Percentiles rank a stretch among this genome's conserved stretches.
These are phyloP conservation scores for Dinothrombium tinctorium DNA, from an alignment of 1,140 invertebrate species.

Conservation along the genomic window DNA sequence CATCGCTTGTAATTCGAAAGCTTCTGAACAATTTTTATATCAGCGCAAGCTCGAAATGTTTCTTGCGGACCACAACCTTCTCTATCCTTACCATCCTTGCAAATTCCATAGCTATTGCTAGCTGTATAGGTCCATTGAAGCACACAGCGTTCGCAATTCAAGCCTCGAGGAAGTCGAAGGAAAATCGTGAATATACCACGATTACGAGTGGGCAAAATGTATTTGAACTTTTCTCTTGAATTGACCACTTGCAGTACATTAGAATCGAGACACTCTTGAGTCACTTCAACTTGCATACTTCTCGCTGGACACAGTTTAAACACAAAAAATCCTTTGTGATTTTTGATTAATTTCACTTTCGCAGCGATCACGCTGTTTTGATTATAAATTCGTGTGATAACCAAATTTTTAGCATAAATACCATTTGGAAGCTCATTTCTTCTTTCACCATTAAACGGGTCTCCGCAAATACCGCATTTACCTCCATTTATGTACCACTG, in stretches of 20 bases:
- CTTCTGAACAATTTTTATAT: slow-evolving; percentile 34
- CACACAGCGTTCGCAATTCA: slow-evolving; percentile 63
- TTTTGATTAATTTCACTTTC: slow-evolving; percentile 64
- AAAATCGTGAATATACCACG: slow-evolving; percentile 2
- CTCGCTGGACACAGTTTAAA: slow-evolving; percentile 61
- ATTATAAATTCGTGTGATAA: neutral
- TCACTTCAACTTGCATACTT: slow-evolving; percentile 43
- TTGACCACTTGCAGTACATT: slow-evolving; percentile 31
- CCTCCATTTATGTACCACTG: slow-evolving; percentile 29
- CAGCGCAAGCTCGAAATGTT: slow-evolving; percentile 60
- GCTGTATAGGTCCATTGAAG: slow-evolving; percentile 75
- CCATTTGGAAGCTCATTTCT: neutral
- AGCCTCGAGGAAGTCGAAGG: slow-evolving; percentile 15
- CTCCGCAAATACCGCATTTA: slow-evolving; percentile 68
- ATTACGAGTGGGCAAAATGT: neutral
- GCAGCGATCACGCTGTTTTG: slow-evolving; percentile 42
- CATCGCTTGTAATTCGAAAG: too few species aligned
- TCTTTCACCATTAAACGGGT: slow-evolving; percentile 25
- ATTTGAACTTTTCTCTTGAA: neutral
- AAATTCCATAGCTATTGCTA: slow-evolving; percentile 33
- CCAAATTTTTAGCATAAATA: neutral
- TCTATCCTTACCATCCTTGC: slow-evolving; percentile 26
- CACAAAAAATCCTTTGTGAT: slow-evolving; percentile 63
- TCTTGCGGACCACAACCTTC: slow-evolving; percentile 63
- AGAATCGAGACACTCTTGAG: slow-evolving; percentile 53